Evolutionary conservation across 1,140 invertebrate species (phyloP), one percentile per base, ranked within the genome.

Genomic region (Aphelinus certus): DNA sequence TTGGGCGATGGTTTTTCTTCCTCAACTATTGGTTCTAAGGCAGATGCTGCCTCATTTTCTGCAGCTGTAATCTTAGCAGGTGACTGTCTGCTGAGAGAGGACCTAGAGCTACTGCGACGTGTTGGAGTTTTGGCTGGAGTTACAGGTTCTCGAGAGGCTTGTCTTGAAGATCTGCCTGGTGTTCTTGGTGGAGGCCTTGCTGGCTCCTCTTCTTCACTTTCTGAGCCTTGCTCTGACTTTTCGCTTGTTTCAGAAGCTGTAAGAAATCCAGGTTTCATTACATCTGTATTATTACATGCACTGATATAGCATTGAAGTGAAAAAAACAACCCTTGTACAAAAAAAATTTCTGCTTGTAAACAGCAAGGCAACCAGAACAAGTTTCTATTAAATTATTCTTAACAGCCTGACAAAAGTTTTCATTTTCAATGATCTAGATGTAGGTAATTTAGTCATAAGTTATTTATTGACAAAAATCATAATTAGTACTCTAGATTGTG

Each of bases 151-250:
- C 81, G 74, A 1, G 82, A 76, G 0, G 80, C 77, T 65, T 80
- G 83, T 49, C 85, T 83, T 0, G 85, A 83, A 1, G 84, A 71
- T 82, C 85, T 81, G 46, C 81, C 83, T 46, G 86, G 81, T 3
- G 85, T 86, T 75, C 81, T 81, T 1, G 81, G 81, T 2, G 79
- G 75, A 4, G 68, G 6, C 9, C 75, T 76, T 46, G 67, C 43
- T 45, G 80, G 76, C 55, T 86, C 84, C 80, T 80, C 81, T 58
- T 76, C 61, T 48, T 77, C 71, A 58, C 80, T 75, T 46, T 81
- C 78, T 2, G 60, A 57, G 1, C 56, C 49, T 63, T 46, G 78
- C 42, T 83, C 82, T 71, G 55, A n/a, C 51, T 76, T 64, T 81
- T 79, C 62, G 68, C 76, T 79, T 26, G 65, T 10, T 5, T 56